phyloP scores from a whole-genome alignment of 1,140 invertebrate species.

The Macrocentrus cingulum region DNA sequence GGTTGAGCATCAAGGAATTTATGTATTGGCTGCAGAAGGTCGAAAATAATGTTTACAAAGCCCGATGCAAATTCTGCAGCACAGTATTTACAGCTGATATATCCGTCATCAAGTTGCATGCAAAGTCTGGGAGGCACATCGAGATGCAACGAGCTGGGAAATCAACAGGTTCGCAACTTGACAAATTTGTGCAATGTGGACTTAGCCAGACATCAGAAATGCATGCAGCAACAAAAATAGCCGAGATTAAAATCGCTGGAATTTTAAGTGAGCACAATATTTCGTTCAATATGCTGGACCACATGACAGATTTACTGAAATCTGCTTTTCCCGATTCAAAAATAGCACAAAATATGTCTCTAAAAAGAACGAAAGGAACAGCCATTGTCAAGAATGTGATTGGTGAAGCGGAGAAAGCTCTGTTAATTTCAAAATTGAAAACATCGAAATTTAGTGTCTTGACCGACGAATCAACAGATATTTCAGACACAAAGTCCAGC shows the following conservation, averaged over 20 bases:
- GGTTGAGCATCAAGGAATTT: neutral
- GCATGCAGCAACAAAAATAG: conserved; percentile 9
- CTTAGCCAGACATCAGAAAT: too few relatives aligned
- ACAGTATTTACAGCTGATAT: neutral
- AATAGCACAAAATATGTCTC: conserved; percentile 22
- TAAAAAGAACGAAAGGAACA: conserved; percentile 28
- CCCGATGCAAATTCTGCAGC: conserved; percentile 1
- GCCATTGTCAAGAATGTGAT: conserved; percentile 29
- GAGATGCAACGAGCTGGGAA: too few relatives aligned
- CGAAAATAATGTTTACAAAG: neutral
- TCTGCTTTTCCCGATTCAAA: conserved; percentile 26
- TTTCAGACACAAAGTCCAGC: neutral
- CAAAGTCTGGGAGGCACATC: too few relatives aligned
- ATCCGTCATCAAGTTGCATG: too few relatives aligned
- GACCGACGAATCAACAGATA: conserved; percentile 22
- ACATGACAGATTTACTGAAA: conserved; percentile 27
- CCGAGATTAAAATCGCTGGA: conserved; percentile 21
- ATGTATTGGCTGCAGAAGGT: neutral
- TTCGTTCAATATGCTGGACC: conserved; percentile 20
- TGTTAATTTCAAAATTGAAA: conserved; percentile 11
- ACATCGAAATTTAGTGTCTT: conserved; percentile 9
- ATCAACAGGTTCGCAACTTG: neutral
- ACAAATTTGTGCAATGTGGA: neutral
- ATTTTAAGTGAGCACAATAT: conserved; percentile 27
- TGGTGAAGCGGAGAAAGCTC: conserved; percentile 26